Conservation (phyloP, 2,797 vertebrate species). For the Mormyrus hasselquistii region DNA sequence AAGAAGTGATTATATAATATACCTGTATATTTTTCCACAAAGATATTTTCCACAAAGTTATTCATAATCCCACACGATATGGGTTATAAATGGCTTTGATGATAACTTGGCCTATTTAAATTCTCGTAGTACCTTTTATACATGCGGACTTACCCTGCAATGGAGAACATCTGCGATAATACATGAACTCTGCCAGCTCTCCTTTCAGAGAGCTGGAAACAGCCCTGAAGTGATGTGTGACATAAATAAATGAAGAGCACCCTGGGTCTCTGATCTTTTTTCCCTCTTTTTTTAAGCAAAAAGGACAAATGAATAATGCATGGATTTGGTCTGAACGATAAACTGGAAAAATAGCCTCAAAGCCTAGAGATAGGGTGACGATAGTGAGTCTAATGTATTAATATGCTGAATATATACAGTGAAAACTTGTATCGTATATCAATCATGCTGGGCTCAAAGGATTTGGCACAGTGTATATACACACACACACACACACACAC, state of each 20-base stretch:
- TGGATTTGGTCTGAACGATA: constrained; percentile 20
- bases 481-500: background rate
- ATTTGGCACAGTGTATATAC: background rate
- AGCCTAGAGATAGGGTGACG: background rate
- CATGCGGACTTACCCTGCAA: background rate
- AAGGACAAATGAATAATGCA: constrained; percentile 41
- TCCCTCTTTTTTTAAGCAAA: constrained; percentile 32
- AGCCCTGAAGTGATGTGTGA: constrained; percentile 13
- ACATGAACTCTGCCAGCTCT: background rate
- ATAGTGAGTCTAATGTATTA: background rate
- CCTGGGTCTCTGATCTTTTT: constrained; percentile 29
- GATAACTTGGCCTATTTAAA: background rate
- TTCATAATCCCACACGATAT: background rate
- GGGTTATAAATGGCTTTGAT: background rate
- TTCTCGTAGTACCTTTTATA: background rate
- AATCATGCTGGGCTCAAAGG: background rate
- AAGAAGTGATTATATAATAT: background rate
- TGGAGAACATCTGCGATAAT: background rate
- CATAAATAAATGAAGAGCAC: constrained; percentile 37
- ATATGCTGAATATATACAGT: background rate
- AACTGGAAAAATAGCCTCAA: constrained; percentile 19
- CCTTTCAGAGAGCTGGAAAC: background rate
- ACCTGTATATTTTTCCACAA: background rate
- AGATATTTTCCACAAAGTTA: background rate
- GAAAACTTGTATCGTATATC: background rate